phyloP scores from a whole-genome alignment of 2,888 invertebrate species.

The Sarcophaga variegata region DNA sequence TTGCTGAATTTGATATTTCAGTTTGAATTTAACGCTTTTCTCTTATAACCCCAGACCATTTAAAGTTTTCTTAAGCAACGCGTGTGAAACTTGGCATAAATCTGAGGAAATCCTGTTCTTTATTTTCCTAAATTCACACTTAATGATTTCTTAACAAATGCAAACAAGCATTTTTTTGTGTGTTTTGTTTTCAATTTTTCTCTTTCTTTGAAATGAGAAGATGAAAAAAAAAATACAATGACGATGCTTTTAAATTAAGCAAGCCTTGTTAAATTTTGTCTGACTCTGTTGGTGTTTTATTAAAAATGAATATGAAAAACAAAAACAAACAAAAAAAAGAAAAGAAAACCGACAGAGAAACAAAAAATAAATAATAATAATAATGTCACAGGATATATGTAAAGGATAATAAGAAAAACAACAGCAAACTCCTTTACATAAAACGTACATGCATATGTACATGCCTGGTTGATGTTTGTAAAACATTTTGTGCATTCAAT shows the following conservation, averaged over 20 bases:
- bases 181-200: constrained; percentile 2
- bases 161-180: background rate
- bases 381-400: constrained; percentile 66
- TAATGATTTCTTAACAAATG: constrained; percentile 57
- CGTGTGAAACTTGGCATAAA: background rate
- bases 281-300: constrained; percentile 48
- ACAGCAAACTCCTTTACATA: constrained; percentile 41
- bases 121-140: constrained; percentile 55
- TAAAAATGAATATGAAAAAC: constrained; percentile 12
- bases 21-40: background rate
- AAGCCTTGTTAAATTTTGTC: constrained; percentile 62
- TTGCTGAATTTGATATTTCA: too few relatives aligned
- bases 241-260: constrained; percentile 61
- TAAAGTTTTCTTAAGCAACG: background rate
- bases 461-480: background rate
- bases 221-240: constrained; percentile 49
- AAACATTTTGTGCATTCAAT: background rate
- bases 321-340: constrained; percentile 25
- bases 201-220: background rate
- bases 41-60: background rate
- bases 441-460: constrained; percentile 39
- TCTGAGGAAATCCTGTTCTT: constrained; percentile 37
- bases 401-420: constrained; percentile 53
- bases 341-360: constrained; percentile 1
- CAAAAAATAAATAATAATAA: constrained; percentile 7